These are phyloP conservation scores for Ovis canadensis DNA, from an alignment of 2,113 vertebrate genomes.

Conservation along the genomic window DNA sequence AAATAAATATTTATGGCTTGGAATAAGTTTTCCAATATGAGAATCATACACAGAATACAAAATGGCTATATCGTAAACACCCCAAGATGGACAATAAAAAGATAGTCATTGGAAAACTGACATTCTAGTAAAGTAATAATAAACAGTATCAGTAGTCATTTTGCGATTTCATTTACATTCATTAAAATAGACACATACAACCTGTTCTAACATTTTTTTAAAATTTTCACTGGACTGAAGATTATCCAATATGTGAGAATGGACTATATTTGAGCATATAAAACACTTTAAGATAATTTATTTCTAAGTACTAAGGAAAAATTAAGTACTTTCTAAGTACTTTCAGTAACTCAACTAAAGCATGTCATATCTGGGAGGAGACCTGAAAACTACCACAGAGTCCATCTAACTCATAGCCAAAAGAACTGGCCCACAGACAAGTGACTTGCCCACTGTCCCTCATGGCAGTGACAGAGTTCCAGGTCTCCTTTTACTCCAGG, in stretches of 20 bases:
- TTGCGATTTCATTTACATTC: not conserved
- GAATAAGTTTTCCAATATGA: not conserved
- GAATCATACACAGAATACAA: not conserved
- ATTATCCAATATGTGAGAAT: not conserved
- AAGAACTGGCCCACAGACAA: not conserved
- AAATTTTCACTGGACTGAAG: not conserved
- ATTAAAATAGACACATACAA: not conserved
- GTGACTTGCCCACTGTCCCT: not conserved
- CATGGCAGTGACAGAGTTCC: not conserved
- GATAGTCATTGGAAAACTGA: not conserved
- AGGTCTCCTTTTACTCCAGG: not conserved
- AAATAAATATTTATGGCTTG: not conserved
- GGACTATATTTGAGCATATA: not conserved
- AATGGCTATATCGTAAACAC: not conserved
- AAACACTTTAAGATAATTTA: constrained; percentile 26
- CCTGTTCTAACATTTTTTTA: not conserved
- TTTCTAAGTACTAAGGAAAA: constrained; percentile 19
- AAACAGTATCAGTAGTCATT: not conserved
- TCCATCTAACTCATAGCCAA: not conserved
- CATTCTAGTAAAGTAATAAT: not conserved
- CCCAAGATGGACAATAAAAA: not conserved
- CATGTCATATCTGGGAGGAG: not conserved
- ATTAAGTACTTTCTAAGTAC: not conserved
- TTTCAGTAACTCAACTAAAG: not conserved
- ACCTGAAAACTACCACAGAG: not conserved